A percentile compares a stretch with the other conserved stretches of the same genome.
Evolutionary conservation across 2,888 invertebrate genomes (phyloP).

Genomic region (Elegia similella): DNA sequence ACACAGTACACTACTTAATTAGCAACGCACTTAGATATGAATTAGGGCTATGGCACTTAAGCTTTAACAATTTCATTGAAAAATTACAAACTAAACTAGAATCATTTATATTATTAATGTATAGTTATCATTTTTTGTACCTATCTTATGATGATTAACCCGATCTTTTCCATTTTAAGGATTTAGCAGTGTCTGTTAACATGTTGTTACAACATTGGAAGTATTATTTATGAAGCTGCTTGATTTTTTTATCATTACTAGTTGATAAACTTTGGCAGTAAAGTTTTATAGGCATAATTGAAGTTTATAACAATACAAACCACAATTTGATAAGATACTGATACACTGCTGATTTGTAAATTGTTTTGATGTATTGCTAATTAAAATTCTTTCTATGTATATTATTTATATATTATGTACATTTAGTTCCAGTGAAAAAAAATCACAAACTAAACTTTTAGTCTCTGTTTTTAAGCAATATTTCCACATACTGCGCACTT

Average conservation of each 20-base stretch:
- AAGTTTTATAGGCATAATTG: background rate
- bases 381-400: too few relatives aligned
- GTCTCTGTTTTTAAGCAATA: too few relatives aligned
- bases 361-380: background rate
- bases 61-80: background rate
- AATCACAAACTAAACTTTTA: too few relatives aligned
- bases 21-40: background rate
- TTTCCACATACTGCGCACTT: too few relatives aligned
- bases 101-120: too few relatives aligned
- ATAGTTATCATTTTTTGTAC: too few relatives aligned
- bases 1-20: background rate
- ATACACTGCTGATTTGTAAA: background rate
- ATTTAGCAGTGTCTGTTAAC: background rate
- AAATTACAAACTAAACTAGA: too few relatives aligned
- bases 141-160: too few relatives aligned
- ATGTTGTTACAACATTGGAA: background rate
- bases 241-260: slow-evolving; percentile 5
- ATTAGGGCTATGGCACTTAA: background rate
- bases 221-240: background rate
- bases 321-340: slow-evolving; percentile 1
- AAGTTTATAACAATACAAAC: slow-evolving; percentile 4
- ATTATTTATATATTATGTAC: too few relatives aligned
- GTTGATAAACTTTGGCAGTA: slow-evolving; percentile 5
- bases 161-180: background rate
- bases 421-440: too few relatives aligned